These are phyloP conservation scores for Papilio helenus DNA, from an alignment of 1,140 invertebrate species.

Conservation along the genomic window DNA sequence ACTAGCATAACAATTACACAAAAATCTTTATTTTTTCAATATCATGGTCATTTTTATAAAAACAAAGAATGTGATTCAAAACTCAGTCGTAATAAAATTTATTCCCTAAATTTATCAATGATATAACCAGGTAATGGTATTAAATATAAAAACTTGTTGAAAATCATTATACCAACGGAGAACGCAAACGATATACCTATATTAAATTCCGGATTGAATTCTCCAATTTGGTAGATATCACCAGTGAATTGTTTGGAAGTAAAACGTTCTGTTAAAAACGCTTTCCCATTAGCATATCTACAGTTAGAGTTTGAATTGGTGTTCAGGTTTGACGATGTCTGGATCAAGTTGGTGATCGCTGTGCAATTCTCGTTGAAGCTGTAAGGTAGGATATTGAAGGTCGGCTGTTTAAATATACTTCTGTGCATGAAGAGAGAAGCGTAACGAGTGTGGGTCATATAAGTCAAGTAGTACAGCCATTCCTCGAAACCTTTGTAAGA, in stretches of 20 bases:
- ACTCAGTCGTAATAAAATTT: conserved; percentile 35
- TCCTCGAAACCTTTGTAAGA: conserved; percentile 89
- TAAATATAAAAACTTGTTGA: conserved; percentile 93
- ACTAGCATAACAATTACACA: not conserved
- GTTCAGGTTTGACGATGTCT: conserved; percentile 76
- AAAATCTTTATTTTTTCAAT: not conserved
- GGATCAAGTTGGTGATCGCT: conserved; percentile 78
- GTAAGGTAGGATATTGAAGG: conserved; percentile 81
- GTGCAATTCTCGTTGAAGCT: conserved; percentile 82
- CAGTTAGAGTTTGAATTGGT: conserved; percentile 84
- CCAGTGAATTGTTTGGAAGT: conserved; percentile 83
- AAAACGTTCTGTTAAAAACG: conserved; percentile 89
- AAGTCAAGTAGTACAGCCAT: conserved; percentile 91
- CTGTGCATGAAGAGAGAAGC: conserved; percentile 88
- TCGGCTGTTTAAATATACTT: conserved; percentile 85
- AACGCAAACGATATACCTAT: conserved; percentile 93
- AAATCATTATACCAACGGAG: conserved; percentile 89
- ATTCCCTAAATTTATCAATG: conserved; percentile 93
- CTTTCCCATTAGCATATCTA: conserved; percentile 88
- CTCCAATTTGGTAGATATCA: conserved; percentile 85
- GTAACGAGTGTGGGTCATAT: conserved; percentile 90
- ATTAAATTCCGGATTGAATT: conserved; percentile 89
- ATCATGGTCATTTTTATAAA: not conserved
- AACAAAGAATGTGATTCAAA: not conserved
- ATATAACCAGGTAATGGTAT: conserved; percentile 93